Evolutionary conservation across 2,113 vertebrate species (phyloP).

Genomic region (Pseudolaguvia tuberculata): DNA sequence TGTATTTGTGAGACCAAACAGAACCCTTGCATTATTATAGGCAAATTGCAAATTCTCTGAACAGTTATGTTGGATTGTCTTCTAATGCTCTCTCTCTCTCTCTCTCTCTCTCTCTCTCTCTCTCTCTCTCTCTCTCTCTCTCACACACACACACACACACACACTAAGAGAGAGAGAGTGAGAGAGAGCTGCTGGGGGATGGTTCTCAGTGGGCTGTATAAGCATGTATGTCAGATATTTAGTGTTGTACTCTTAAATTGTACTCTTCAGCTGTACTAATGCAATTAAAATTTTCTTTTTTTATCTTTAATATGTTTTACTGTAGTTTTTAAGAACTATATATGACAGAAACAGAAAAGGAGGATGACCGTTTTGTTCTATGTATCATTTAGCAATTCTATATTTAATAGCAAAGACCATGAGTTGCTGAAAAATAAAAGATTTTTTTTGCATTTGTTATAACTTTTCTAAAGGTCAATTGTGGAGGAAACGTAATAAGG

Average conservation of each 20-base stretch:
- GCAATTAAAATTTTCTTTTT: not conserved
- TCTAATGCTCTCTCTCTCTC: not conserved
- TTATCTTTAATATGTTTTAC: not conserved
- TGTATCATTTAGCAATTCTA: not conserved
- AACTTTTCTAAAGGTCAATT: not conserved
- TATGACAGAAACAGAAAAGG: not conserved
- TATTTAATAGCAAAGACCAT: not conserved
- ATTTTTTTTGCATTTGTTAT: not conserved
- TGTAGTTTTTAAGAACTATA: not conserved
- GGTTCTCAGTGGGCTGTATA: constrained; percentile 4
- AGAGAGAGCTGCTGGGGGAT: constrained; percentile 18
- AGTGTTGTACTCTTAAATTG: constrained; percentile 21
- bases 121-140: too few relatives aligned
- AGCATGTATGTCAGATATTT: constrained; percentile 33
- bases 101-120: too few relatives aligned
- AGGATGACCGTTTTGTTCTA: not conserved
- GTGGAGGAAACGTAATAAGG: not conserved
- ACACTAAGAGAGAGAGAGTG: not conserved
- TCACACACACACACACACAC: too few relatives aligned
- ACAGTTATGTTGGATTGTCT: not conserved
- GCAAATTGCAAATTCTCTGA: not conserved
- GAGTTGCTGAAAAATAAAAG: not conserved
- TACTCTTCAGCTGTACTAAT: not conserved
- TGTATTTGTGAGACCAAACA: not conserved
- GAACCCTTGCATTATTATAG: not conserved